Evolutionary conservation across 2,113 vertebrate genomes (phyloP), one percentile per base, ranked within the genome.

Genomic region (Erythrocebus patas): DNA sequence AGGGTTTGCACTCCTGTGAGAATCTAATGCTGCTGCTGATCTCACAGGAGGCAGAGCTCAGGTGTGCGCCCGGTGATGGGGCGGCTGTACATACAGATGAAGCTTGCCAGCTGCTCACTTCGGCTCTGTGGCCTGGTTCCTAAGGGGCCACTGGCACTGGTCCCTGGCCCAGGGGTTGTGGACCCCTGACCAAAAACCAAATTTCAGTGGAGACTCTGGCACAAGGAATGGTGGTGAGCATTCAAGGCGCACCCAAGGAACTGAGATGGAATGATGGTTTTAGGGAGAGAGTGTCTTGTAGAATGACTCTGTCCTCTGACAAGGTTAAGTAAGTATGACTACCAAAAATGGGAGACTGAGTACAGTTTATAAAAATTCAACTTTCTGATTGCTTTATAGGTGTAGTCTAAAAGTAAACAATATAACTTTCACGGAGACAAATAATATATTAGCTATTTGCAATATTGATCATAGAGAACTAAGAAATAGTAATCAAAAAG

Each of bases 241-340:
- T 50, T n/a, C n/a, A 18, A 5, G 13, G 8, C 1, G 6, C 16
- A 17, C 7, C 40, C 22, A 25, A 4, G 20, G 6, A 16, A 4
- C 35, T n/a, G 45, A 57, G 40, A 16, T 10, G n/a, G 22, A 40
- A 2, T 0, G 2, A 4, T 38, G 50, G 11, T 17, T 73, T 38
- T 38, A 14, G 11, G n/a, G 64, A 57, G 73, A 92, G 35, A 9
- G 9, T 16, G 8, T n/a, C 66, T 40, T 1, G 5, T 6, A 5
- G 55, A 32, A 22, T 8, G 52, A 3, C 16, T 73, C 40, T 35
- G 2, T 73, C 25, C 17, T 80, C 10, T 14, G 64, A 43, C 50
- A 73, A 3, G 25, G 18, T 12, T 8, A 35, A 59, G 38, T 16
- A 20, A 11, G 20, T 16, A 17, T 10, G 40, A 18, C 59, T 32